Conservation (phyloP, 1,140 invertebrate species). For the Archivesica marissinica region DNA sequence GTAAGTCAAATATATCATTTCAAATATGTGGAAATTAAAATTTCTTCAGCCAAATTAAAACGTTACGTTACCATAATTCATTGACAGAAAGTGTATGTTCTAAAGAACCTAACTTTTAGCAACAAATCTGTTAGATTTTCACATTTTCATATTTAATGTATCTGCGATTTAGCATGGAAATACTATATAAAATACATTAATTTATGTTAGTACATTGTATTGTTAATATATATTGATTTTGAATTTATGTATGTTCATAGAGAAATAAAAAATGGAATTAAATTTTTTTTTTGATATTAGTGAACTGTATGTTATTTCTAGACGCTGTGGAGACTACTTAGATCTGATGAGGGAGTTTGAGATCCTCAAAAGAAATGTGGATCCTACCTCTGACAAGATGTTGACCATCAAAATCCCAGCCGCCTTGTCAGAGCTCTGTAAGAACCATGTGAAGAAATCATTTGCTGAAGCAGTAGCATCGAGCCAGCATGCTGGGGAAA, state of each 20-base stretch:
- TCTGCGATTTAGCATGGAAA: no score
- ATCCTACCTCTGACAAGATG: not conserved
- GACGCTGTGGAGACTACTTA: slow-evolving; percentile 29
- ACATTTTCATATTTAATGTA: no score
- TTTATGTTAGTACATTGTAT: no score
- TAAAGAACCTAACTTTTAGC: no score
- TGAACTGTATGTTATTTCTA: slow-evolving; percentile 3
- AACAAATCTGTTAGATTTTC: no score
- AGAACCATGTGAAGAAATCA: not conserved
- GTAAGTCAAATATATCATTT: not conserved
- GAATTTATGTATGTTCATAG: no score
- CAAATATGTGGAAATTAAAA: not conserved
- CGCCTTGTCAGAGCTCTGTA: not conserved
- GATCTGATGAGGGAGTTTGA: slow-evolving; percentile 50
- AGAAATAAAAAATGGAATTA: no score
- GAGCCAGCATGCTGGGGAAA: not conserved
- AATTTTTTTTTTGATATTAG: no score
- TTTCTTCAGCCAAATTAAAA: not conserved
- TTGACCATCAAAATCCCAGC: slow-evolving; percentile 40
- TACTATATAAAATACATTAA: no score
- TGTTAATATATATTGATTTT: no score
- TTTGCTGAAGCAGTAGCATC: not conserved
- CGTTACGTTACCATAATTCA: no score
- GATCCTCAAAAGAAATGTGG: slow-evolving; percentile 15
- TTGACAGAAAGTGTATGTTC: no score